phyloP scores from a whole-genome alignment of 2,888 invertebrate genomes.

The Sisyra nigra region DNA sequence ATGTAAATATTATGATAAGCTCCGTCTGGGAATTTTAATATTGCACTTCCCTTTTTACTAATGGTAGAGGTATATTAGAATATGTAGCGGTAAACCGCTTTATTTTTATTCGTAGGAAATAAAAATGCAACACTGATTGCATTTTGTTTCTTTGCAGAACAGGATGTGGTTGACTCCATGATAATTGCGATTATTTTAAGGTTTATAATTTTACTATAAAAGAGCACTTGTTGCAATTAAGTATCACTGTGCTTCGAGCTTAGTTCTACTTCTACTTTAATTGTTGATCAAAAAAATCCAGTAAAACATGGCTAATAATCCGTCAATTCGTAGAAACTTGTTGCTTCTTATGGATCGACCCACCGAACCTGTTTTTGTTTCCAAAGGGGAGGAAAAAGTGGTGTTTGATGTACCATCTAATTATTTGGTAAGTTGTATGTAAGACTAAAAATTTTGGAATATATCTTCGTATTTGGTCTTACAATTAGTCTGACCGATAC shows the following conservation, averaged over 20 bases:
- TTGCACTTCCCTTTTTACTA: no score
- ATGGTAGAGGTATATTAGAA: no score
- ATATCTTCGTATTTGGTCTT: background rate
- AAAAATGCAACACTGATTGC: no score
- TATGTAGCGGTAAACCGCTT: no score
- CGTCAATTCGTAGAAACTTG: constrained; percentile 17
- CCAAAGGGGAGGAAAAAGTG: constrained; percentile 40
- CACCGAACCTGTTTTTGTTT: constrained; percentile 39
- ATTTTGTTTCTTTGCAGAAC: no score
- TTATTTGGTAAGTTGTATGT: constrained; percentile 37
- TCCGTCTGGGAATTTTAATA: no score
- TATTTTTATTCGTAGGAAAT: no score
- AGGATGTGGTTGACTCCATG: no score
- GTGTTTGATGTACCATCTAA: constrained; percentile 42
- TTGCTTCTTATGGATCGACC: constrained; percentile 40
- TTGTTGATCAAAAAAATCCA: background rate
- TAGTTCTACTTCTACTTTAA: background rate
- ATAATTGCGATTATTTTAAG: background rate
- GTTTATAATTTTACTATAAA: background rate
- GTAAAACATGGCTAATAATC: constrained; percentile 2
- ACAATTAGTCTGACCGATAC: constrained; percentile 32
- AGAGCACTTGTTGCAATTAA: background rate
- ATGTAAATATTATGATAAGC: no score
- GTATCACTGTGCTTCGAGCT: background rate
- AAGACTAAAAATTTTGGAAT: background rate